Base-by-base conservation (phyloP, 2,888 invertebrate species). In the Limenitis arthemis region DNA sequence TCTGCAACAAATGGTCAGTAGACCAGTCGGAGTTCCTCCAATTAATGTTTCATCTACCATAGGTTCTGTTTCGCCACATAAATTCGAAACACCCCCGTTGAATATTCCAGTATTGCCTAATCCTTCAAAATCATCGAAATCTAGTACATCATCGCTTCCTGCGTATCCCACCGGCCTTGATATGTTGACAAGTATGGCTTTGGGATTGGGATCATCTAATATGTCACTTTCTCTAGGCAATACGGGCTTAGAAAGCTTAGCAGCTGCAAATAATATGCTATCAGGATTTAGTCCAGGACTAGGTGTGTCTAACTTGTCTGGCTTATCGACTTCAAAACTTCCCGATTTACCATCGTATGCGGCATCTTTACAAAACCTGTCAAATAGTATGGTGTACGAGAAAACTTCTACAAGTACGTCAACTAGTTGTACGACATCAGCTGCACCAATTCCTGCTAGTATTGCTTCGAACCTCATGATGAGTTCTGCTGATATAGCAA, bases 401-500 rank as follows among this genome's bases (percentile, higher is more conserved):
- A 86, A 85, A 67, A 73, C 82, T 1, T 67, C 79, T 59, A 76
- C 88, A 62, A 77, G 88, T 72, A 78, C 88, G 60, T 75, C 89
- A 54, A 80, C 89, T 59, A 75, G 87, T 70, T 74, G 87, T 68
- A 72, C 84, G 59, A 57, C 86, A 62, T 68, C 89, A 56, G 75
- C 87, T 59, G 68, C 89, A 59, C 79, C 88, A 1, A 80, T 86
- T 39, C 78, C 87, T 5, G 83, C 87, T 5, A 88, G 77, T 65
- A 83, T 90, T 8, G 88, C 88, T 29, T 90, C 89, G 0, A 90
- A 88, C 66, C 75, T 90, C 34, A 89, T 90, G 89, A 82, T 90
- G 74, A 89, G 89, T 55, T 87, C 89, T 1, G 87, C 88, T 8
- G 90, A 91, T 63, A 89, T 91, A 48, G 90, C 92, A 0, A 90